Conservation (phyloP, 2,113 vertebrate genomes). For the Telmatochromis sp. region DNA sequence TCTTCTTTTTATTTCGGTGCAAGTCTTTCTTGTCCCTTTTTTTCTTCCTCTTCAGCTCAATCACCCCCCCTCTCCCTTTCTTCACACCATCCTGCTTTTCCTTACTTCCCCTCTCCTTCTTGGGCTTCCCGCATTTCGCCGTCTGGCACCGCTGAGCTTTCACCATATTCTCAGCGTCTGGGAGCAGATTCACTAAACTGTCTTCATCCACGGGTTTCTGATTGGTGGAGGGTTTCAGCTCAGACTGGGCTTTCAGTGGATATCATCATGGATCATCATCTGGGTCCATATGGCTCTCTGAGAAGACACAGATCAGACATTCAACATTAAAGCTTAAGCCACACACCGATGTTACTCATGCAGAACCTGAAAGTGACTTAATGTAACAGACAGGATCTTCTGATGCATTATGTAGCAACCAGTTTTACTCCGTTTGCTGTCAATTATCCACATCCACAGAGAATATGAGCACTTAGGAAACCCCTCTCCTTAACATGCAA, state of each 20-base stretch:
- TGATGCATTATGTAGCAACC: constrained; percentile 26
- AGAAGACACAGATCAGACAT: constrained; percentile 25
- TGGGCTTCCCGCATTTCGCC: constrained; percentile 32
- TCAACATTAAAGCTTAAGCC: background rate
- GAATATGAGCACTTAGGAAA: background rate
- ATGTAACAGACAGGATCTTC: constrained; percentile 12
- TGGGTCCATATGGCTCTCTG: constrained; percentile 57
- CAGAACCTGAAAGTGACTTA: background rate
- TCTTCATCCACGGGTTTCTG: constrained; percentile 42
- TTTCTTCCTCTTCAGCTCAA: constrained; percentile 25
- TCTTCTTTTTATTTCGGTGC: constrained; percentile 71
- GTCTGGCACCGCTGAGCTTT: constrained; percentile 59
- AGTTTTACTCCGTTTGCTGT: constrained; percentile 18
- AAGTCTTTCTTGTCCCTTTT: constrained; percentile 69
- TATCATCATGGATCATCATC: constrained; percentile 55
- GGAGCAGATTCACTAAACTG: constrained; percentile 41
- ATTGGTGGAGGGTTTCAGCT: constrained; percentile 40
- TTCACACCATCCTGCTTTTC: constrained; percentile 7
- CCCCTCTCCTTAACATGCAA: background rate
- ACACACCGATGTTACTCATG: background rate
- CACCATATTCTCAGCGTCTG: constrained; percentile 66
- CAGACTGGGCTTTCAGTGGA: constrained; percentile 49
- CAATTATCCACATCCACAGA: background rate
- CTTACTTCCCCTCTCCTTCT: constrained; percentile 33
- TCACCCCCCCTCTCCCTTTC: constrained; percentile 15